A percentile compares a stretch with the other conserved stretches of the same genome.
Conservation (phyloP, 2,888 invertebrate species). For the Eugnorisma glareosa region DNA sequence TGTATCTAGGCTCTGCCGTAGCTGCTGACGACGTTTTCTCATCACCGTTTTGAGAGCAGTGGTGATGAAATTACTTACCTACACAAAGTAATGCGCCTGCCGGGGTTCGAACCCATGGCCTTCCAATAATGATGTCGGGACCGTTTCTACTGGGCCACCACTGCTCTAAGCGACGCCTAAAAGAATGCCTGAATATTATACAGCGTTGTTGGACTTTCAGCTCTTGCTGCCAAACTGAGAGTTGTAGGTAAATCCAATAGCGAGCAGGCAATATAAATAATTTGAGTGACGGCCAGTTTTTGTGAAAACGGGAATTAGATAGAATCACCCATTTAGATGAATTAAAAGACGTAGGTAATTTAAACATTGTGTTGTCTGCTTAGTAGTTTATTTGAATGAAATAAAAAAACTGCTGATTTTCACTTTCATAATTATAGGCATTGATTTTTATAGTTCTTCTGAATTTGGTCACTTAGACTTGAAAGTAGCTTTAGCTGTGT, state of each 20-base stretch:
- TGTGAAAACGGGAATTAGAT: background rate
- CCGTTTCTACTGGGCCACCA: background rate
- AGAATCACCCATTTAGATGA: background rate
- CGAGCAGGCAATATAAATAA: background rate
- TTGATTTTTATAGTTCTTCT: background rate
- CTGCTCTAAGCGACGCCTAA: background rate
- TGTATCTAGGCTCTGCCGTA: background rate
- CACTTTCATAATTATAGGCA: background rate
- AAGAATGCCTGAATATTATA: background rate
- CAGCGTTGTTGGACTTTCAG: background rate
- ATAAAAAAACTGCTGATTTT: background rate
- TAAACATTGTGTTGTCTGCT: slow-evolving; percentile 19
- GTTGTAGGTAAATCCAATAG: background rate
- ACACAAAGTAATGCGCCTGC: background rate
- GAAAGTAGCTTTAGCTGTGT: background rate
- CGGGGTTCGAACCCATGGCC: background rate
- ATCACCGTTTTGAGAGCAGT: background rate
- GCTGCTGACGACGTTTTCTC: background rate
- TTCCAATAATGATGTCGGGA: background rate
- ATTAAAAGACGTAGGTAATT: background rate
- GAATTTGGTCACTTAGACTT: background rate
- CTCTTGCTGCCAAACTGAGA: background rate
- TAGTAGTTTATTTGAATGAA: background rate
- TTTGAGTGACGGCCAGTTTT: background rate
- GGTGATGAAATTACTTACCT: background rate